Base-by-base conservation (phyloP, 2,888 invertebrate genomes). In the Cataglyphis cursor region DNA sequence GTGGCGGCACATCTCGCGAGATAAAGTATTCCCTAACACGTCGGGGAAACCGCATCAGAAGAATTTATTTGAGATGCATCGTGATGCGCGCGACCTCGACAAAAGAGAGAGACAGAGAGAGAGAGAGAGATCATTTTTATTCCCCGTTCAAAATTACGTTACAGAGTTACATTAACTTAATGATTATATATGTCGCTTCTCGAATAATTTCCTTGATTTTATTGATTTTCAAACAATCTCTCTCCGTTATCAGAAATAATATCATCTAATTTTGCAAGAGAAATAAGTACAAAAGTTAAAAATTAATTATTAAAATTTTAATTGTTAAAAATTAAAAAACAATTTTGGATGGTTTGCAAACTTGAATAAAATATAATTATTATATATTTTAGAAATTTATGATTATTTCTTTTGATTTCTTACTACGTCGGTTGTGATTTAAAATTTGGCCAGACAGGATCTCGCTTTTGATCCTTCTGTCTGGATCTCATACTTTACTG, bases 1-100 rank as follows among this genome's bases (percentile, higher is more conserved):
- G 82, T 85, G 75, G 62, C 28, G 62, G 62, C 73, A 76, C 85
- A 48, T 59, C 54, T 28, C 68, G 44, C 66, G 51, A 18, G 72
- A 82, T 70, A 51, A 35, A 57, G 48, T 83, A 72, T 72, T 65
- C 54, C 41, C 48, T 28, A 68, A 70, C n/a, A 35, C 35, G 72
- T 59, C 48, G 48, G 38, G 66, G 61, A 68, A 48, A 21, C 8
- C 28, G 15, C 44, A 28, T 31, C 21, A 38, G n/a, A n/a, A 75
- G 31, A 10, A 48, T 35, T 51, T 15, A 24, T 35, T 18, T 24
- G 41, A 18, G 35, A 51, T 5, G 44, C 21, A 57, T 54, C 54
- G n/a, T 38, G 38, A 5, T 44, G 44, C 44, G 44, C n/a, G 48
- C 48, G 24, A 64, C 18, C 24, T 38, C 8, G 28, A 6, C 3